phyloP scores from a whole-genome alignment of 1,140 invertebrate genomes.

The Ptiloglossa arizonensis region DNA sequence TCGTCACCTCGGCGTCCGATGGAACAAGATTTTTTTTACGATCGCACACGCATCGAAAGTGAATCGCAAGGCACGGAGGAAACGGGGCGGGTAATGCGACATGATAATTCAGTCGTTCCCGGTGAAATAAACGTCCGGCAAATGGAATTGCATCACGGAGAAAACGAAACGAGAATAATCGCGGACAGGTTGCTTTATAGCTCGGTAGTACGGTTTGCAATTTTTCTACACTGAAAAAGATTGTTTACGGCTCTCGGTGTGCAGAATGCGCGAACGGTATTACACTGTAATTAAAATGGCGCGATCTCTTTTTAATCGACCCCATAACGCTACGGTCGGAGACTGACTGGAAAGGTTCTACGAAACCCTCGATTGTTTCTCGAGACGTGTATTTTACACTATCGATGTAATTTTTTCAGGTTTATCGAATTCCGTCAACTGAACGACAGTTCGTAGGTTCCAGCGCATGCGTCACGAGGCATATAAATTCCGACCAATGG shows the following conservation, averaged over 20 bases:
- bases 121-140: constrained; percentile 23
- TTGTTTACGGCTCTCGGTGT: neutral
- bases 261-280: neutral
- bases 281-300: neutral
- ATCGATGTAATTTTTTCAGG: too few species aligned
- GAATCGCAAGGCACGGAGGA: too few species aligned
- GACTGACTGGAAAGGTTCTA: too few species aligned
- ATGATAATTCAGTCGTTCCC: neutral
- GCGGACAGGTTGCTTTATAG: constrained; percentile 5
- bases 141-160: constrained; percentile 18
- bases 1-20: too few species aligned
- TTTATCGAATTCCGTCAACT: too few species aligned
- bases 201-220: neutral
- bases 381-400: too few species aligned
- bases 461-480: too few species aligned
- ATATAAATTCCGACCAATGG: too few species aligned
- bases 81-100: neutral
- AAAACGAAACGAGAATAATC: constrained; percentile 23
- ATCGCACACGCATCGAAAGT: neutral
- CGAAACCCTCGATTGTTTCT: too few species aligned
- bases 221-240: neutral
- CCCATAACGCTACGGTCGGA: too few species aligned
- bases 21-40: too few species aligned
- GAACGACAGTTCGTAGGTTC: too few species aligned
- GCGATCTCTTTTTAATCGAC: neutral